Evolutionary conservation across 2,888 invertebrate genomes (phyloP).

Genomic region (Pedicia rivosa): DNA sequence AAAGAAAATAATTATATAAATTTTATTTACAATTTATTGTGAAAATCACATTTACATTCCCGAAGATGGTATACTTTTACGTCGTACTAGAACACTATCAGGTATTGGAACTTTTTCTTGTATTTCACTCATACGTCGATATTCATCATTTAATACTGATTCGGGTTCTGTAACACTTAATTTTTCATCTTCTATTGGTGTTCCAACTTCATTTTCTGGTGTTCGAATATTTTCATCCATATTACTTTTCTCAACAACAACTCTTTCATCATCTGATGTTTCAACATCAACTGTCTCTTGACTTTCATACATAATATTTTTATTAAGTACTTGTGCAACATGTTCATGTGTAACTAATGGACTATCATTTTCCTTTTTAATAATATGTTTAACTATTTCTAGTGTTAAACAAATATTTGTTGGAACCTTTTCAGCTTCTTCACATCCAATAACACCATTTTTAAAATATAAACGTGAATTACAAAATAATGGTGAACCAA

Average conservation of each 20-base stretch:
- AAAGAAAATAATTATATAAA: neutral
- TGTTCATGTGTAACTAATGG: slow-evolving; percentile 28
- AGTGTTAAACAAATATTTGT: slow-evolving; percentile 29
- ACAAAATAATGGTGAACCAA: slow-evolving; percentile 12
- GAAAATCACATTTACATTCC: slow-evolving; percentile 1
- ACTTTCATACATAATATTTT: neutral
- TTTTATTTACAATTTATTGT: neutral
- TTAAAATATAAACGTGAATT: slow-evolving; percentile 23
- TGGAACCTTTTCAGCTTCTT: slow-evolving; percentile 25
- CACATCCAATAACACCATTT: slow-evolving; percentile 29
- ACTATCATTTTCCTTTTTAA: slow-evolving; percentile 26
- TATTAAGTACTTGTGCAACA: slow-evolving; percentile 20
- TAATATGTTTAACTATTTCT: slow-evolving; percentile 28
- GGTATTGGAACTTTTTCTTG: slow-evolving; percentile 3
- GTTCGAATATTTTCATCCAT: too few species aligned
- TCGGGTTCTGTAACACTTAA: neutral
- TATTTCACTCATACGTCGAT: slow-evolving; percentile 1
- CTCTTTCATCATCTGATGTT: slow-evolving; percentile 3
- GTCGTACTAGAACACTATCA: neutral
- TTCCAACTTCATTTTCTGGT: slow-evolving; percentile 11
- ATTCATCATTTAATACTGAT: neutral
- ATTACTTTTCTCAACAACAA: slow-evolving; percentile 11
- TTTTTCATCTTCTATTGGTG: slow-evolving; percentile 4
- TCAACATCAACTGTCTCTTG: neutral
- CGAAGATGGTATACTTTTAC: neutral